Conservation (phyloP, 2,888 invertebrate species). For the Seira musarum region DNA sequence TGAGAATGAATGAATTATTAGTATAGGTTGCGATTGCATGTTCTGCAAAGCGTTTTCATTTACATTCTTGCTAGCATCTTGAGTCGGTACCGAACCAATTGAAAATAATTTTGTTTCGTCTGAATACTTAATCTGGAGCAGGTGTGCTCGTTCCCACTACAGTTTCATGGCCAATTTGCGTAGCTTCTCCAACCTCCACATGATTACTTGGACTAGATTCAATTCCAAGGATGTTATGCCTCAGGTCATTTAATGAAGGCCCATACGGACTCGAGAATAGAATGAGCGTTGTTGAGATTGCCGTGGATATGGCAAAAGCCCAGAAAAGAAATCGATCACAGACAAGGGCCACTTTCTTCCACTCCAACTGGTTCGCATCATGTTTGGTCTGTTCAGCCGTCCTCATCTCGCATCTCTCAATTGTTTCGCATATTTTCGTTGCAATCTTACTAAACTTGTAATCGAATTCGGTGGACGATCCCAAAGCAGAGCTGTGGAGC, state of each 20-base stretch:
- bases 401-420: constrained; percentile 85
- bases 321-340: constrained; percentile 85
- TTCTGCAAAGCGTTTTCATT: neutral
- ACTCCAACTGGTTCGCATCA: constrained; percentile 87
- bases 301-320: constrained; percentile 83
- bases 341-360: constrained; percentile 88
- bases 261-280: constrained; percentile 80
- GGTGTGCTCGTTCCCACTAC: neutral
- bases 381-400: constrained; percentile 84
- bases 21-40: too few species aligned
- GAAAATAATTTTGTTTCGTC: neutral
- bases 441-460: constrained; percentile 80
- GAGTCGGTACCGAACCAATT: neutral
- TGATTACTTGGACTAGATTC: neutral
- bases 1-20: too few species aligned
- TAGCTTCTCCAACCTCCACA: neutral
- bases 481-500: neutral
- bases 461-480: constrained; percentile 74
- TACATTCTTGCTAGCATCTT: neutral
- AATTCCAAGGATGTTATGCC: constrained; percentile 37
- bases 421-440: constrained; percentile 81
- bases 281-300: constrained; percentile 85
- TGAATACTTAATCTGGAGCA: neutral
- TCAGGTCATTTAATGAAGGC: constrained; percentile 70
- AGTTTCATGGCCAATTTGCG: neutral